Evolutionary conservation across 2,113 vertebrate genomes (phyloP).

Genomic region (Lepus timidus): DNA sequence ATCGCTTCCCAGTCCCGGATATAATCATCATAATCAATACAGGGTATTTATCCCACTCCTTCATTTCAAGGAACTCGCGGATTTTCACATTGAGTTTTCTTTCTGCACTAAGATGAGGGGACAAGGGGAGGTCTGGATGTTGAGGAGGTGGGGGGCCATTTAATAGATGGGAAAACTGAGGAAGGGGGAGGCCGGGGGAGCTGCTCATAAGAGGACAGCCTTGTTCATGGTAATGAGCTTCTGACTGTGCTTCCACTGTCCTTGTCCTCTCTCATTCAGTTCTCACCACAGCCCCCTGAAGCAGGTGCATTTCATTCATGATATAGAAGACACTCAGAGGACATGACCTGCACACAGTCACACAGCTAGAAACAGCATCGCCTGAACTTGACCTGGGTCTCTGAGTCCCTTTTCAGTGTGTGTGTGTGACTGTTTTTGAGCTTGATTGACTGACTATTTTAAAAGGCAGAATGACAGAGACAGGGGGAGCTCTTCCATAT

Average conservation of each 20-base stretch:
- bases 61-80: slow-evolving; percentile 68
- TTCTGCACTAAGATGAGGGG: slow-evolving; percentile 7
- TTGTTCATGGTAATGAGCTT: background rate
- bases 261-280: background rate
- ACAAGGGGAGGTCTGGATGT: background rate
- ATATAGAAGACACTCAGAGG: background rate
- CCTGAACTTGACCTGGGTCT: background rate
- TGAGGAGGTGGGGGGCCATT: background rate
- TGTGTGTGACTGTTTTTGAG: no score
- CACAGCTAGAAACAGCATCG: background rate
- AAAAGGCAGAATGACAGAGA: no score
- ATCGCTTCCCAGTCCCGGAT: slow-evolving; percentile 78
- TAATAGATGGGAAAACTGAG: slow-evolving; percentile 65
- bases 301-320: background rate
- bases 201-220: background rate
- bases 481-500: no score
- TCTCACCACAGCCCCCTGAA: background rate
- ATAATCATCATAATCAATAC: slow-evolving; percentile 84
- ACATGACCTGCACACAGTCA: background rate
- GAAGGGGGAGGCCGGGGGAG: background rate
- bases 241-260: background rate
- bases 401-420: background rate
- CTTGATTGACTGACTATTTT: no score
- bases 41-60: slow-evolving; percentile 80
- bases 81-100: slow-evolving; percentile 51